Base-by-base conservation (phyloP, 2,113 vertebrate species). In the Suricata suricatta region DNA sequence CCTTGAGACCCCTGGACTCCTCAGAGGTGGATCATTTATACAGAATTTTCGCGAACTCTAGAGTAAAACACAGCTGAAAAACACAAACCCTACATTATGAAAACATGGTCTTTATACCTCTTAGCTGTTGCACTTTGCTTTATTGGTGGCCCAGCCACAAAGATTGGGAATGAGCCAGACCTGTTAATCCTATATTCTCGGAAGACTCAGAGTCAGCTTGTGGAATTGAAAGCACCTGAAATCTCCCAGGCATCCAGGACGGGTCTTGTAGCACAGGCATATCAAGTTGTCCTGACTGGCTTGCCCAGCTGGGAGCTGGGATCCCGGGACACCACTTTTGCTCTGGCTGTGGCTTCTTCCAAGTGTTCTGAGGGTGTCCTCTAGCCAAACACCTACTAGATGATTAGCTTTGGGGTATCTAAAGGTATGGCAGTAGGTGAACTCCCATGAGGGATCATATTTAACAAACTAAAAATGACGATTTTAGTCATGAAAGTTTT, bases 211-310 rank as follows among this genome's bases (percentile, higher is more conserved):
- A 80, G 84, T 95, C 21, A 0, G 0, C 74, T 82, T 0, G 5
- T 82, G 90, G 93, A 97, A 98, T 98, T 94, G 76, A 94, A 98
- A 96, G 85, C 94, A 95, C 97, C 94, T 21, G 2, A 95, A 90
- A 94, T 80, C 95, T 98, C 77, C 44, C 47, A 96, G 94, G 95
- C 97, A 97, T 97, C 77, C 77, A 82, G 95, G 83, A 81, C 1
- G 1, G 72, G 92, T 82, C 97, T 82, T 17, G 68, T 29, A 33
- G 60, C 76, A 68, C 80, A 94, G 64, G 69, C 94, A 0, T 95
- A 98, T 98, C 95, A 90, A n/a, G 66, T 98, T 96, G 88, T 95
- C 93, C 90, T 23, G 69, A 71, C 95, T 17, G 84, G 66, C 66
- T 96, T 97, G 93, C 81, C 95, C 66, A 47, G 69, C 21, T 29